Evolutionary conservation across 2,113 vertebrate species (phyloP).

Genomic region (Proteles cristata): DNA sequence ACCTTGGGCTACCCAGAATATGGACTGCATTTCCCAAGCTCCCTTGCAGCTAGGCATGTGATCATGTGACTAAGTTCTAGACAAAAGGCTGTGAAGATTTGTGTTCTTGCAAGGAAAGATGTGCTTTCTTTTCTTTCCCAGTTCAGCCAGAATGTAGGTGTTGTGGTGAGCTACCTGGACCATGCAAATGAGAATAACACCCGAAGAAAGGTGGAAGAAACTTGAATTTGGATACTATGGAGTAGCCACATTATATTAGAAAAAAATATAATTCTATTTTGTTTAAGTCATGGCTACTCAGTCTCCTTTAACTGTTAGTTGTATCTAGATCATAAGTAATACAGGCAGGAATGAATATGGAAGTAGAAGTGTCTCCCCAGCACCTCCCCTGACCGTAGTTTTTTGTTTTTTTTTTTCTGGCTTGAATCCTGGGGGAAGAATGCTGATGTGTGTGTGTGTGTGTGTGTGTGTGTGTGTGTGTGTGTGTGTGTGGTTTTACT

Average conservation of each 20-base stretch:
- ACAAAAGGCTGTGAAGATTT: background rate
- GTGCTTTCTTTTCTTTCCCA: background rate
- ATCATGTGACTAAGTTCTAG: slow-evolving; percentile 17
- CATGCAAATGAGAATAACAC: background rate
- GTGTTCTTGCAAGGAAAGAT: background rate
- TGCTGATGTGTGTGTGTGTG: background rate
- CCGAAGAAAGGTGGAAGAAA: background rate
- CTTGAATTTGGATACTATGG: background rate
- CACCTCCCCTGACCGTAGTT: background rate
- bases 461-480: background rate
- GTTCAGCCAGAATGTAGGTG: background rate
- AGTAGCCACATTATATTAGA: background rate
- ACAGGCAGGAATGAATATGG: background rate
- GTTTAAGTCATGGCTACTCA: background rate
- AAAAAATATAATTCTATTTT: slow-evolving; percentile 25
- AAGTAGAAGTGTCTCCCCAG: background rate
- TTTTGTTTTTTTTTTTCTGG: background rate
- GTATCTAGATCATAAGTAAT: background rate
- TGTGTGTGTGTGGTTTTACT: slow-evolving; percentile 7
- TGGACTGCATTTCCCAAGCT: slow-evolving; percentile 15
- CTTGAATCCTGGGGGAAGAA: background rate
- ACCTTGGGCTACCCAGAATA: background rate
- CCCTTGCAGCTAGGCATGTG: background rate
- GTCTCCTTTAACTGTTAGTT: background rate
- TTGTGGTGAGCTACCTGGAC: background rate